phyloP scores from a whole-genome alignment of 1,140 invertebrate species.

The Drosophila mauritiana region DNA sequence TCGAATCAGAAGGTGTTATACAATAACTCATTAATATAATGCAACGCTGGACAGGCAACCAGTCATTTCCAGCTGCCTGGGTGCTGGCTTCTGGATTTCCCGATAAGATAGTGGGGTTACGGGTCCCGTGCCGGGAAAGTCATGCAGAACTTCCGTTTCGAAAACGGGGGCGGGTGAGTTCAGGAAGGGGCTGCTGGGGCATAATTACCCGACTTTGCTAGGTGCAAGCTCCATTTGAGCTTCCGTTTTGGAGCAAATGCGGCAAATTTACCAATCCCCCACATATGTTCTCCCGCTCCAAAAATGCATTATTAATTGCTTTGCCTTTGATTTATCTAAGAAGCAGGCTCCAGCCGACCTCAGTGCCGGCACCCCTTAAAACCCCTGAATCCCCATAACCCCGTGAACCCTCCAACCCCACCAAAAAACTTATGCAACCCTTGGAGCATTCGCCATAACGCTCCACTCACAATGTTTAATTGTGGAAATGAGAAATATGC shows the following conservation, averaged over 20 bases:
- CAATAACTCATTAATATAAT: conserved; percentile 49
- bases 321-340: conserved; percentile 76
- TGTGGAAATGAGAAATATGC: conserved; percentile 83
- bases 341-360: conserved; percentile 22
- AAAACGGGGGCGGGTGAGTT: neutral
- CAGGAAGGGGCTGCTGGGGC: conserved; percentile 21
- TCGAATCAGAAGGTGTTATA: conserved; percentile 38
- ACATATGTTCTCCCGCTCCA: conserved; percentile 6
- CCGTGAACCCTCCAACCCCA: neutral
- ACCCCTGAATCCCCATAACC: neutral
- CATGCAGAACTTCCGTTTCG: conserved; percentile 58
- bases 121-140: conserved; percentile 10
- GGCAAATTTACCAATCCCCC: conserved; percentile 29
- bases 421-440: conserved; percentile 33
- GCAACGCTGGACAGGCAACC: conserved; percentile 11
- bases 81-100: conserved; percentile 2
- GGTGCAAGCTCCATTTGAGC: conserved; percentile 73
- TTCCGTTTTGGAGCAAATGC: conserved; percentile 61
- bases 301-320: conserved; percentile 74
- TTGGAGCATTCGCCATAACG: conserved; percentile 63
- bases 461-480: conserved; percentile 78
- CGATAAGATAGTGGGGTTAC: conserved; percentile 7
- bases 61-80: conserved; percentile 20
- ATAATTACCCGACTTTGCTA: conserved; percentile 72
- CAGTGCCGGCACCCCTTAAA: conserved; percentile 6